phyloP scores from a whole-genome alignment of 2,888 invertebrate species.

The Eurytoma californica region DNA sequence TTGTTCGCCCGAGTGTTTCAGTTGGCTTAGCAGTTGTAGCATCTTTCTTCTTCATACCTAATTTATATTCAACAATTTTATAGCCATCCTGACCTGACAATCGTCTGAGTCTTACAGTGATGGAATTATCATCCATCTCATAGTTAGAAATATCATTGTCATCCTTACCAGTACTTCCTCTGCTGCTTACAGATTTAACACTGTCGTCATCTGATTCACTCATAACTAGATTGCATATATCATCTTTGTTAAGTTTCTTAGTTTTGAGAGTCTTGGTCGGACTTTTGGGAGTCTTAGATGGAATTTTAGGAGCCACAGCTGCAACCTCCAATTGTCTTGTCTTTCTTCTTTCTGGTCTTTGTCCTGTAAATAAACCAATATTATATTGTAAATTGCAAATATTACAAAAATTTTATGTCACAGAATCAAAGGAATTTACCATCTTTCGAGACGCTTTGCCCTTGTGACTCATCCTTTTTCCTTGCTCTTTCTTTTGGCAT shows the following conservation, averaged over 20 bases:
- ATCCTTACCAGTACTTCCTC: constrained; percentile 10
- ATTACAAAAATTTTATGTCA: no score
- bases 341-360: no score
- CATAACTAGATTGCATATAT: neutral
- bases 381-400: no score
- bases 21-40: neutral
- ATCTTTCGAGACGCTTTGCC: no score
- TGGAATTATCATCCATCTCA: neutral
- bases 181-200: neutral
- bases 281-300: neutral
- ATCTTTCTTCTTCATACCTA: constrained; percentile 15
- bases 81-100: neutral
- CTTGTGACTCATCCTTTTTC: neutral
- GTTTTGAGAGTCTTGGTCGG: no score
- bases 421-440: no score
- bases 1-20: neutral
- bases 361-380: no score
- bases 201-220: neutral
- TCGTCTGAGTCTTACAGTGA: neutral
- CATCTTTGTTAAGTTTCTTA: neutral
- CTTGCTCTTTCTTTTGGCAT: neutral
- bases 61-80: neutral
- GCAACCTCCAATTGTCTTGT: neutral
- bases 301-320: neutral
- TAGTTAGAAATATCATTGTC: constrained; percentile 5